Evolutionary conservation across 2,113 vertebrate genomes (phyloP).

Genomic region (Furnarius figulus): DNA sequence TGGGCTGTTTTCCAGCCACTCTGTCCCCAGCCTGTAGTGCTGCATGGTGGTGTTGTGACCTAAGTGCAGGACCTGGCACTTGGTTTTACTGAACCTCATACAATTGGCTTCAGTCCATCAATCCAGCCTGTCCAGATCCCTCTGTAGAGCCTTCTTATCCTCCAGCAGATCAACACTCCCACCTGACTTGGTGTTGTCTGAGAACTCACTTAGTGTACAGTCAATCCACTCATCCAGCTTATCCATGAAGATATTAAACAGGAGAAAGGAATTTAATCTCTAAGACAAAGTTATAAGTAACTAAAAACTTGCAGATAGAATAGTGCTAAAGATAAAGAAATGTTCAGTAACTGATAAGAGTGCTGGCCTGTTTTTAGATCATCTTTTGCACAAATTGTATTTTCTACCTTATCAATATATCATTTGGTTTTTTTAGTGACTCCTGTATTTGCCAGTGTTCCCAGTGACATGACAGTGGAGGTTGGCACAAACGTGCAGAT

Average conservation of each 20-base stretch:
- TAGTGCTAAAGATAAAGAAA: neutral
- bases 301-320: neutral
- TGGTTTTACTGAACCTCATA: neutral
- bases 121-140: neutral
- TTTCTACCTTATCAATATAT: neutral
- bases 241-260: neutral
- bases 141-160: neutral
- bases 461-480: constrained; percentile 91
- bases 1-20: neutral
- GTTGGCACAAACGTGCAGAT: constrained; percentile 93
- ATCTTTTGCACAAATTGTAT: neutral
- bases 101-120: neutral
- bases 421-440: constrained; percentile 79
- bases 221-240: neutral
- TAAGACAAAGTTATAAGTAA: neutral
- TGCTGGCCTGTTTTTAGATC: neutral
- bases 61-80: neutral
- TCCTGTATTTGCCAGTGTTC: constrained; percentile 92
- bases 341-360: neutral
- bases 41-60: neutral
- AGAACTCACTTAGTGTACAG: neutral
- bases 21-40: rapidly evolving
- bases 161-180: neutral
- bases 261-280: neutral
- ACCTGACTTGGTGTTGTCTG: neutral